A percentile compares a stretch with the other conserved stretches of the same genome.
Conservation (phyloP, 2,888 invertebrate species). For the Nebria salina region DNA sequence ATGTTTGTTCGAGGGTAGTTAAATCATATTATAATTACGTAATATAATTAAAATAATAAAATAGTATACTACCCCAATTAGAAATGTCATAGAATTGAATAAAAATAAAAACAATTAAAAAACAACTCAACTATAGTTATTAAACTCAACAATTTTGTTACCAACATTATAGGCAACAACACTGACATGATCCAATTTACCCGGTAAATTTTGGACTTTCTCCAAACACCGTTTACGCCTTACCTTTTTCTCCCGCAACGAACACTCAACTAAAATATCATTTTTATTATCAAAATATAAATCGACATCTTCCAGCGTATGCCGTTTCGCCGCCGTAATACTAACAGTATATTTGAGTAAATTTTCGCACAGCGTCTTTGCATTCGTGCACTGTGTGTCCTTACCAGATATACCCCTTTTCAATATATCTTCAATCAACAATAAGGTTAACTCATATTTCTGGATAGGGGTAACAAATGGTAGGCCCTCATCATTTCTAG, state of each 20-base stretch:
- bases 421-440: conserved; percentile 79
- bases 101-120: too few species aligned
- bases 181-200: conserved; percentile 89
- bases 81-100: too few species aligned
- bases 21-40: too few species aligned
- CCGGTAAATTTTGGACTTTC: conserved; percentile 77
- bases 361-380: conserved; percentile 75
- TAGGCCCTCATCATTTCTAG: conserved; percentile 66
- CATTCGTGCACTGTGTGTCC: conserved; percentile 67
- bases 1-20: too few species aligned
- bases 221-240: conserved; percentile 77
- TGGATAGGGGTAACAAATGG: conserved; percentile 79
- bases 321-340: conserved; percentile 83
- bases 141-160: conserved; percentile 44
- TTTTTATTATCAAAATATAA: conserved; percentile 73
- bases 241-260: conserved; percentile 72
- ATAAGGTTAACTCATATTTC: conserved; percentile 77
- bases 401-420: conserved; percentile 64
- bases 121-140: neutral
- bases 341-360: conserved; percentile 81
- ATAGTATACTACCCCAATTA: too few species aligned
- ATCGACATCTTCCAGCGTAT: conserved; percentile 83
- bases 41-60: too few species aligned
- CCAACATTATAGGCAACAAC: conserved; percentile 84
- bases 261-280: conserved; percentile 68